Percentiles rank a stretch among this genome's conserved stretches.
Conservation (phyloP, 2,888 invertebrate genomes). For the Xestobium rufovillosum region DNA sequence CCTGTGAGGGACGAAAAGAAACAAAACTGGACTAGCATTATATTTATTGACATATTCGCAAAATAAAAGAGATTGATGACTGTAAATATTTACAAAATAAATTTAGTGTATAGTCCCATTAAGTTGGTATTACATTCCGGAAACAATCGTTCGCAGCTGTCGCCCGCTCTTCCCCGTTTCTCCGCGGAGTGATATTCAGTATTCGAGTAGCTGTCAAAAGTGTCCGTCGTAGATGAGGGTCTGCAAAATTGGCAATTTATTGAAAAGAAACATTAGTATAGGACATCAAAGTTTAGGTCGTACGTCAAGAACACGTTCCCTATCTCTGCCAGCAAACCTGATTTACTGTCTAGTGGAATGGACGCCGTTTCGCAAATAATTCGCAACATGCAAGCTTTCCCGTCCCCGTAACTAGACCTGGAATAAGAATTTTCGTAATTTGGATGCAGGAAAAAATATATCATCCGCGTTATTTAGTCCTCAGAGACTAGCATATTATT, state of each 20-base stretch:
- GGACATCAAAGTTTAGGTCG: constrained; percentile 40
- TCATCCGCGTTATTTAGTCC: too few species aligned
- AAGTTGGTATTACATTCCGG: constrained; percentile 54
- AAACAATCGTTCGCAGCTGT: constrained; percentile 51
- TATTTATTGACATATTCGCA: constrained; percentile 5
- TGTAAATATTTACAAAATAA: too few species aligned
- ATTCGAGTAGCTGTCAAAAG: constrained; percentile 55
- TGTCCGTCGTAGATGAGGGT: constrained; percentile 61
- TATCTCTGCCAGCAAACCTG: constrained; percentile 64
- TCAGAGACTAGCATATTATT: too few species aligned
- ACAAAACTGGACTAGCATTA: too few species aligned
- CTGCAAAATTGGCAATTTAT: too few species aligned
- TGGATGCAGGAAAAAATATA: too few species aligned
- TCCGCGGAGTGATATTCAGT: constrained; percentile 67
- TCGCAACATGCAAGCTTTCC: constrained; percentile 63
- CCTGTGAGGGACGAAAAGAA: constrained; percentile 7
- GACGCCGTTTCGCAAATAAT: constrained; percentile 70
- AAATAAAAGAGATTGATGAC: too few species aligned
- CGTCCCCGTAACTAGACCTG: constrained; percentile 55
- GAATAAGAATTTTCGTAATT: constrained; percentile 32
- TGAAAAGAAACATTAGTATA: constrained; percentile 21
- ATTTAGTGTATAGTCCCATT: constrained; percentile 49
- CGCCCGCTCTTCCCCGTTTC: constrained; percentile 49
- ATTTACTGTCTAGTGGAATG: constrained; percentile 56
- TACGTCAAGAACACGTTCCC: constrained; percentile 65